These are phyloP conservation scores for Helicoverpa armigera DNA, from an alignment of 1,140 invertebrate genomes.

Conservation along the genomic window DNA sequence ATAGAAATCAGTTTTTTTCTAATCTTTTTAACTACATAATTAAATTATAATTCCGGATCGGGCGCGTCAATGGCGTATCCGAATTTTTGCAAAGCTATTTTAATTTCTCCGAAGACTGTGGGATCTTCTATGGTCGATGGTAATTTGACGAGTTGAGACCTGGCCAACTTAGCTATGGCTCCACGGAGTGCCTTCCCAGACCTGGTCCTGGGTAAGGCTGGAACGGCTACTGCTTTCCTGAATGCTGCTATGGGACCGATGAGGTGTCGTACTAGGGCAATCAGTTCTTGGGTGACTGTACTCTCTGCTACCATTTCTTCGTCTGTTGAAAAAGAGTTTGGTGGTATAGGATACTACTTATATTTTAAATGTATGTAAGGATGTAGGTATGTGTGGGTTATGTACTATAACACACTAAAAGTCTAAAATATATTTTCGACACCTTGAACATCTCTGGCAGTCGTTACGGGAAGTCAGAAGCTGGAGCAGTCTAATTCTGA, in stretches of 20 bases:
- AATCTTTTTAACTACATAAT: not conserved
- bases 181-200: slow-evolving; percentile 95
- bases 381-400: not conserved
- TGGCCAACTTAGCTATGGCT: slow-evolving; percentile 93
- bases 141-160: slow-evolving; percentile 92
- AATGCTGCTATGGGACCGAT: slow-evolving; percentile 97
- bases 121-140: slow-evolving; percentile 96
- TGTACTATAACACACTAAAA: too few relatives aligned
- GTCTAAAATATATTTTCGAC: too few relatives aligned
- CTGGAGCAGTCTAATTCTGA: too few relatives aligned
- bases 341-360: not conserved
- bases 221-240: slow-evolving; percentile 91
- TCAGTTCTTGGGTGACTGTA: slow-evolving; percentile 87
- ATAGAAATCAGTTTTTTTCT: not conserved
- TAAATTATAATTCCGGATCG: slow-evolving; percentile 85
- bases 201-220: slow-evolving; percentile 92
- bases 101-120: slow-evolving; percentile 92
- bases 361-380: not conserved
- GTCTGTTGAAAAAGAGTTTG: slow-evolving; percentile 59
- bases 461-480: too few relatives aligned
- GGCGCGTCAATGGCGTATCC: slow-evolving; percentile 92
- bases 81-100: slow-evolving; percentile 90
- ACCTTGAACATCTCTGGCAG: too few relatives aligned
- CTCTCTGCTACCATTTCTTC: slow-evolving; percentile 80
- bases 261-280: slow-evolving; percentile 91